Evolutionary conservation across 2,113 vertebrate genomes (phyloP), one percentile per base, ranked within the genome.

Genomic region (Fregata magnificens): DNA sequence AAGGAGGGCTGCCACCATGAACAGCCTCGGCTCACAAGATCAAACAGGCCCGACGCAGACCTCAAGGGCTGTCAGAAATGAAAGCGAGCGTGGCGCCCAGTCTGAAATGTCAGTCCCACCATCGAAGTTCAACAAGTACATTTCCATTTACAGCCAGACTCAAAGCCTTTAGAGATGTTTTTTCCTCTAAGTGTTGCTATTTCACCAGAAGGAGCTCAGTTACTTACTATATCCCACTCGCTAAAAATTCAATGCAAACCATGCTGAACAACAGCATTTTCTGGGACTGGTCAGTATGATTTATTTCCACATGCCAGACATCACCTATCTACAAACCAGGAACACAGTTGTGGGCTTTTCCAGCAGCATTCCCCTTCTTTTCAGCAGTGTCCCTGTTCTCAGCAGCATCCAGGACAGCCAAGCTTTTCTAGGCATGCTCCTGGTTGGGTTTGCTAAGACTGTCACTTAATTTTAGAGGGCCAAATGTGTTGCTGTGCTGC

Each of bases 81-180:
- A 70, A 90, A 82, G 16, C 0, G 0, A 67, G 67, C 16, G 7
- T 0, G 0, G 32, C 2, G 9, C 55, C 56, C 59, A 19, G 32
- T 11, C 63, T 40, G 42, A 95, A 94, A 90, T 25, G 44, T 52
- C 86, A 90, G 34, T 77, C 62, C 53, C 80, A 66, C 49, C 47
- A 56, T 49, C 66, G 15, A 78, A 69, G 79, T 40, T 72, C 82
- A 88, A 47, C 70, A 82, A 80, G 32, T 42, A 55, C 38, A 47
- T 28, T 95, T 79, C 63, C 62, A 66, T n/a, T 78, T 79, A 58
- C 66, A 1, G 11, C 19, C 1, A 0, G 2, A 49, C 49, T 93
- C 50, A 65, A 78, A 88, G 80, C 11, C 34, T 28, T n/a, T 31
- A 74, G 65, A 56, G 49, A 62, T 10, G 13, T 17, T 63, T 69